Conservation (phyloP, 2,113 vertebrate genomes). For the Pelecanus crispus region DNA sequence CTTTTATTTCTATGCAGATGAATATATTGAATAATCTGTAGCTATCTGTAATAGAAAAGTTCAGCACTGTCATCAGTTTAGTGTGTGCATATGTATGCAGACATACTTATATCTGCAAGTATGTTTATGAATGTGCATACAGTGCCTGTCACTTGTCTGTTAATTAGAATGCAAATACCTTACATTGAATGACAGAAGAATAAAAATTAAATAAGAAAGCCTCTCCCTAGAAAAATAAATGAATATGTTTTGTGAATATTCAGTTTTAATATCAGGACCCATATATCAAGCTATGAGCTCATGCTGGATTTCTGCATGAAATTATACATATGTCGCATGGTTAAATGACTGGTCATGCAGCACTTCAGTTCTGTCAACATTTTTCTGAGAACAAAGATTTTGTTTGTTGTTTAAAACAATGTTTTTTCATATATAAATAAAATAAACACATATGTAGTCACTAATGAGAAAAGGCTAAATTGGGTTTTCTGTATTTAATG, state of each 20-base stretch:
- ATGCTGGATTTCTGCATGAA: not conserved
- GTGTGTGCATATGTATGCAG: not conserved
- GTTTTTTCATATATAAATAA: not conserved
- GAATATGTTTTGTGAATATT: not conserved
- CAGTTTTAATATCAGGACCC: not conserved
- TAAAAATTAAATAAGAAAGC: not conserved
- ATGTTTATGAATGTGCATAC: not conserved
- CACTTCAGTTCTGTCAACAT: not conserved
- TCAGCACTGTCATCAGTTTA: not conserved
- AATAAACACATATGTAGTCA: not conserved
- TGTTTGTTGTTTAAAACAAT: not conserved
- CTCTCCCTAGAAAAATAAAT: not conserved
- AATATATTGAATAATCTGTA: not conserved
- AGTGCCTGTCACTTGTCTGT: not conserved
- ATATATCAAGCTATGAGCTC: not conserved
- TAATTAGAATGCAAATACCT: not conserved
- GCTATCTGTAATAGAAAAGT: not conserved
- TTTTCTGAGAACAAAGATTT: not conserved
- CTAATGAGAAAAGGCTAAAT: not conserved
- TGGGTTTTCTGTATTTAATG: not conserved
- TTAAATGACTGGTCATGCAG: not conserved
- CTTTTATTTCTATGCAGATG: not conserved
- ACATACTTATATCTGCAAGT: not conserved
- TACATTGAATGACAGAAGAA: not conserved
- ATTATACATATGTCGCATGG: not conserved